Percentiles rank a stretch among this genome's conserved stretches.
phyloP scores from a whole-genome alignment of 2,888 invertebrate species.

The Cryptophagus acutangulus region DNA sequence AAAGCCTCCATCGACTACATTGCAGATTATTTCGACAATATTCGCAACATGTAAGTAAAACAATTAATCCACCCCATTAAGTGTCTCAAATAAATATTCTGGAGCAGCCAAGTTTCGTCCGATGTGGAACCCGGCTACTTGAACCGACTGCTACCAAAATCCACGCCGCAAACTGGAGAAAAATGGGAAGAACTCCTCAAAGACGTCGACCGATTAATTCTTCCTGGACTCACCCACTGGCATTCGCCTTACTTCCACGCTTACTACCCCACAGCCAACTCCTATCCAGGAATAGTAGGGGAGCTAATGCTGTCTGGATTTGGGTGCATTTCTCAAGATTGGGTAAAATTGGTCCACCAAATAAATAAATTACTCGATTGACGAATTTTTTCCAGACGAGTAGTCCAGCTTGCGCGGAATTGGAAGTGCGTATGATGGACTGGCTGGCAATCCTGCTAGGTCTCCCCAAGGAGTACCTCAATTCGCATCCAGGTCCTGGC shows the following conservation, averaged over 20 bases:
- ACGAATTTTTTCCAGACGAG: slow-evolving; percentile 25
- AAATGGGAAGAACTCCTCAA: slow-evolving; percentile 79
- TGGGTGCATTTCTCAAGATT: slow-evolving; percentile 32
- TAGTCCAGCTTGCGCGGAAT: slow-evolving; percentile 72
- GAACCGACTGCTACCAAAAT: slow-evolving; percentile 67
- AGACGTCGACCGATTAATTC: slow-evolving; percentile 80
- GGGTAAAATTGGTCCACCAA: slow-evolving; percentile 29
- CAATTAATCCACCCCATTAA: not conserved
- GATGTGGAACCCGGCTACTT: slow-evolving; percentile 89
- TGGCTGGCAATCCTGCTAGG: slow-evolving; percentile 85
- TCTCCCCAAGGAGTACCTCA: slow-evolving; percentile 76
- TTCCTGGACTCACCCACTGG: slow-evolving; percentile 95
- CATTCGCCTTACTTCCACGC: slow-evolving; percentile 91
- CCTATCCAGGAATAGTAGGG: slow-evolving; percentile 78
- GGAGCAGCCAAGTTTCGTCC: slow-evolving; percentile 77
- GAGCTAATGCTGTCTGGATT: slow-evolving; percentile 49
- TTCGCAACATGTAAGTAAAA: slow-evolving; percentile 65
- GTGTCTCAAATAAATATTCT: not conserved
- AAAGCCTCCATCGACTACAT: slow-evolving; percentile 84
- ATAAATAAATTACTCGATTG: slow-evolving; percentile 4
- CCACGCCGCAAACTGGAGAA: slow-evolving; percentile 77
- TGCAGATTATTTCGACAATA: slow-evolving; percentile 82
- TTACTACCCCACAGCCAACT: slow-evolving; percentile 82
- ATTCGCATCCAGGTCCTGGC: slow-evolving; percentile 68
- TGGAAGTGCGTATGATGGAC: slow-evolving; percentile 87